Evolutionary conservation across 2,888 invertebrate genomes (phyloP).

Genomic region (Mactromeris polynyma): DNA sequence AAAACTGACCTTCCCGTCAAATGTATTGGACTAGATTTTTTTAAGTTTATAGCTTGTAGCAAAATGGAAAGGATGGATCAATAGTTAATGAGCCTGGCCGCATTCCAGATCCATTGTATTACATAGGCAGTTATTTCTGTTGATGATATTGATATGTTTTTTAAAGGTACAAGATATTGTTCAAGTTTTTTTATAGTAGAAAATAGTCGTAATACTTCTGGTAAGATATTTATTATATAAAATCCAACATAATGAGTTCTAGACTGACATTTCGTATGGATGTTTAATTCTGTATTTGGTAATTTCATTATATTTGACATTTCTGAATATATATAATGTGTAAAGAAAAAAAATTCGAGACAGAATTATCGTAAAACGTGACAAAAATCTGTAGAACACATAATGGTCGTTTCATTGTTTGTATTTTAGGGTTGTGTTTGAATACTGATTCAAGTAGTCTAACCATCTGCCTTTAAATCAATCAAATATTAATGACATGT

Average conservation of each 20-base stretch:
- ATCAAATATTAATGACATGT: constrained; percentile 29
- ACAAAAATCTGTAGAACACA: background rate
- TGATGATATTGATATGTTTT: constrained; percentile 8
- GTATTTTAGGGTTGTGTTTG: background rate
- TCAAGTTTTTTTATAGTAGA: background rate
- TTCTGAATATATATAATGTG: no score
- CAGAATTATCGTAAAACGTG: background rate
- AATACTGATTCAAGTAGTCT: background rate
- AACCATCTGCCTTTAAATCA: constrained; percentile 7
- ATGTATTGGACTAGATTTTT: constrained; percentile 28
- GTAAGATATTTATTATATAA: no score
- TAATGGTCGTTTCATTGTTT: background rate
- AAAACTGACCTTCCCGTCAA: constrained; percentile 19
- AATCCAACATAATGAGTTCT: no score
- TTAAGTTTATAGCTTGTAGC: constrained; percentile 24
- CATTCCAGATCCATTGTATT: constrained; percentile 23
- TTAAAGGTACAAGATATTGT: constrained; percentile 8
- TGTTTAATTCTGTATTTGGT: no score
- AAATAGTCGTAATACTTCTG: background rate
- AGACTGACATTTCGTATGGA: no score
- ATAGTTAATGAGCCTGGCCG: constrained; percentile 35
- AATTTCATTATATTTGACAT: no score
- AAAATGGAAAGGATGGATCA: constrained; percentile 23
- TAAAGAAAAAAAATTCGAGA: no score
- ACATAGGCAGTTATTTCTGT: constrained; percentile 3